Percentiles rank a stretch among this genome's conserved stretches.
Conservation (phyloP, 2,888 invertebrate species). For the Rhagium mordax region DNA sequence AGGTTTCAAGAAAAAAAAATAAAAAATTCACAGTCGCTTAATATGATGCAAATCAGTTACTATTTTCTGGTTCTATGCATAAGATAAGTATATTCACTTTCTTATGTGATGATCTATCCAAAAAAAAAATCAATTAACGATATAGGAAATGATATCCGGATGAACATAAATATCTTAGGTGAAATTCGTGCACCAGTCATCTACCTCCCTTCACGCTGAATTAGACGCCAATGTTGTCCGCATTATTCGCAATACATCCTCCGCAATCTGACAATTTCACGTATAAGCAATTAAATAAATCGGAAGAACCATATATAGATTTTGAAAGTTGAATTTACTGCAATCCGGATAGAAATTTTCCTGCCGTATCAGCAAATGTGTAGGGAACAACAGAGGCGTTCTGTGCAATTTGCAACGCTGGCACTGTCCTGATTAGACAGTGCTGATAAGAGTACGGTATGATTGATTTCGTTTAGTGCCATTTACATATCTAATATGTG, state of each 20-base stretch:
- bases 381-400: slow-evolving; percentile 31
- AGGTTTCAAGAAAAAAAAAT: too few relatives aligned
- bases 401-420: slow-evolving; percentile 8
- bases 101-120: too few relatives aligned
- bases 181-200: background rate
- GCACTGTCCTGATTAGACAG: slow-evolving; percentile 6
- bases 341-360: background rate
- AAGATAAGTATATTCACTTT: too few relatives aligned
- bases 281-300: slow-evolving; percentile 17
- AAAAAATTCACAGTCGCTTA: too few relatives aligned
- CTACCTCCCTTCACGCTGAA: background rate
- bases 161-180: background rate
- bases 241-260: background rate
- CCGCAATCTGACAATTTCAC: background rate
- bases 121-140: too few relatives aligned
- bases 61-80: too few relatives aligned
- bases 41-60: too few relatives aligned
- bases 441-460: background rate
- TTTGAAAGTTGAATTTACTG: slow-evolving; percentile 17
- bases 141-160: background rate
- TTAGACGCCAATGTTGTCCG: background rate
- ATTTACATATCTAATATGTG: background rate
- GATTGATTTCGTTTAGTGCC: slow-evolving; percentile 6
- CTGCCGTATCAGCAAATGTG: slow-evolving; percentile 9
- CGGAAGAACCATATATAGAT: slow-evolving; percentile 9